A percentile compares a stretch with the other conserved stretches of the same genome.
Conservation (phyloP, 2,113 vertebrate genomes). For the Morone saxatilis region DNA sequence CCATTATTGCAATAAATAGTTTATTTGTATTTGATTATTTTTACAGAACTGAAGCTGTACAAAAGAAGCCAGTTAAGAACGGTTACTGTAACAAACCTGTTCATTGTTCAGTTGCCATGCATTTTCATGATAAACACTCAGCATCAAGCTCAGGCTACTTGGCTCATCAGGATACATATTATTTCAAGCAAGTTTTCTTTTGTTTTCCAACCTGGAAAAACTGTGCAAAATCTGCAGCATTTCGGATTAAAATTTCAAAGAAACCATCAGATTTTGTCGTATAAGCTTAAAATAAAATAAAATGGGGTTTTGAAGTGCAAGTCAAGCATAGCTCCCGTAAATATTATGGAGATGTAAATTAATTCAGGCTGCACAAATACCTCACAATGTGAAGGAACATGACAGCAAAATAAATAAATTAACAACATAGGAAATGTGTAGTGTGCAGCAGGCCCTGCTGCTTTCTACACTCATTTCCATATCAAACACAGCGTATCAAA, state of each 20-base stretch:
- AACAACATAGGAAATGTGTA: conserved; percentile 76
- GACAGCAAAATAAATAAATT: conserved; percentile 82
- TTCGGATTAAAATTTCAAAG: conserved; percentile 56
- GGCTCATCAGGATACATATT: conserved; percentile 48
- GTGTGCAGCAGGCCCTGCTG: conserved; percentile 68
- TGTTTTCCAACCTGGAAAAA: conserved; percentile 57
- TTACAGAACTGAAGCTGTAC: conserved; percentile 52
- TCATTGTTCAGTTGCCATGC: conserved; percentile 65
- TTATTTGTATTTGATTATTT: conserved; percentile 34
- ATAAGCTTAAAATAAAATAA: conserved; percentile 15
- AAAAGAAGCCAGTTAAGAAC: conserved; percentile 50
- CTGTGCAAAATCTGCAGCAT: conserved; percentile 80
- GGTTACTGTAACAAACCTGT: conserved; percentile 38
- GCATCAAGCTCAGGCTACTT: conserved; percentile 52
- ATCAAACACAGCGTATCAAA: conserved; percentile 80
- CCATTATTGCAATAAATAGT: conserved; percentile 53
- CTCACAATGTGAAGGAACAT: conserved; percentile 66
- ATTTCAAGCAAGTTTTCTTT: conserved; percentile 54
- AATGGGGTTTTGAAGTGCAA: conserved; percentile 15
- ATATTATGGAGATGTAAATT: conserved; percentile 58
- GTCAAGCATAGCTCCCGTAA: conserved; percentile 42
- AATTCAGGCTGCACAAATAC: conserved; percentile 37
- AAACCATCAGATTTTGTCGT: conserved; percentile 16
- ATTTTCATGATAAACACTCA: conserved; percentile 68
- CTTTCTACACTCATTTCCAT: conserved; percentile 79